Evolutionary conservation across 2,888 invertebrate species (phyloP).

Genomic region (Cyaniris semiargus): DNA sequence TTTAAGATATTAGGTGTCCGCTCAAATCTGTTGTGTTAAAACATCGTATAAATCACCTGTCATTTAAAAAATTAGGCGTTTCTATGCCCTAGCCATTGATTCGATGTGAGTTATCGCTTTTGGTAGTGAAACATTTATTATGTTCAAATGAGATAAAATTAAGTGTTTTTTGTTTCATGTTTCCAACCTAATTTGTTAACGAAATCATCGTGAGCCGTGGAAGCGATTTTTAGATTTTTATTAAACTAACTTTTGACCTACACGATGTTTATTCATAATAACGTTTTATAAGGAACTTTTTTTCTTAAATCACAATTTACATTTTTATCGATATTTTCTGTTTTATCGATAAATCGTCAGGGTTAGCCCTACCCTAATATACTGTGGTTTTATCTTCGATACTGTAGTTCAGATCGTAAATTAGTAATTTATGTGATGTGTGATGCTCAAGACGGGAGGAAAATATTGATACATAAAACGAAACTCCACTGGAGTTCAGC

Average conservation of each 20-base stretch:
- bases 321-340: conserved; percentile 13
- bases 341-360: not conserved
- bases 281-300: not conserved
- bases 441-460: conserved; percentile 27
- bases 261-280: not conserved
- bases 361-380: not conserved
- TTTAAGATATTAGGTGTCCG: conserved; percentile 24
- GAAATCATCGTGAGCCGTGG: not conserved
- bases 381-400: conserved; percentile 21
- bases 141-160: conserved; percentile 3
- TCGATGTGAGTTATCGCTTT: not conserved
- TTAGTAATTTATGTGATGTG: conserved; percentile 23
- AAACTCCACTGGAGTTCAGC: not conserved
- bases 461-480: conserved; percentile 16
- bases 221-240: not conserved
- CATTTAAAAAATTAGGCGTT: conserved; percentile 23
- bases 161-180: conserved; percentile 4
- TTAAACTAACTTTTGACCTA: conserved; percentile 4
- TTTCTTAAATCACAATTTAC: not conserved
- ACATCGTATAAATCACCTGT: conserved; percentile 12
- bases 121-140: conserved; percentile 10
- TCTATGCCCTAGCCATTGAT: conserved; percentile 17
- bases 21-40: conserved; percentile 19
- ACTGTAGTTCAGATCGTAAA: conserved; percentile 31
- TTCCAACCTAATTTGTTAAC: conserved; percentile 21